Base-by-base conservation (phyloP, 2,888 invertebrate species). In the Lithophane semibrunnea region DNA sequence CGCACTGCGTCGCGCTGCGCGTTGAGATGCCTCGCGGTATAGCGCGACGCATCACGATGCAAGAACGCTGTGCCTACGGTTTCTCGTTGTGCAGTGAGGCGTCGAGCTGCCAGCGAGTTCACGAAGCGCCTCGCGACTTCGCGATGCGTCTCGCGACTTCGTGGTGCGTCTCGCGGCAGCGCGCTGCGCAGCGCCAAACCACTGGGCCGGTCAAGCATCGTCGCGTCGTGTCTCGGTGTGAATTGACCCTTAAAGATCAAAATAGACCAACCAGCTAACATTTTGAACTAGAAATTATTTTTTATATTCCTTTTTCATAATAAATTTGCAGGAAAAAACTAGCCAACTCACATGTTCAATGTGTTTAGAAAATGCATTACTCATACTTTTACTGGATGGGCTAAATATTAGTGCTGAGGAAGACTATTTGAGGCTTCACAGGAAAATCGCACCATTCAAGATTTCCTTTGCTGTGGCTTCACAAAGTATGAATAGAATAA, bases 371-470 rank as follows among this genome's bases (percentile, higher is more conserved):
- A 93, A 93, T 83, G 97, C 97, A 77, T 91, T 97, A 65, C 87
- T 97, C n/a, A 96, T 96, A 74, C 91, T 97, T 49, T 89, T 98
- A 78, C 95, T 97, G 86, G 98, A 98, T 94, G 97, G 97, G 29
- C 94, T 96, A 8, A 91, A 96, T 84, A 97, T 97, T 84, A 97
- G 95, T 49, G 92, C 94, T 49, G 96, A 96, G 85, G 96, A 97
- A 86, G 95, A 97, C 82, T 97, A 94, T 83, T 93, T 98, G 68
- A 95, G 97, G 80, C 95, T 98, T 63, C 98, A 98, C 90, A 97
- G 98, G 77, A 98, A 97, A 93, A 94, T 98, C 78, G 97, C 98
- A 21, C 98, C 98, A 0, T 98, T 97, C 90, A 98, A 98, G 96
- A 97, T 98, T 79, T 97, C 97, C 67, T 97, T 98, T 92, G 97